Conservation (phyloP, 2,797 vertebrate genomes). For the Ceryle rudis region DNA sequence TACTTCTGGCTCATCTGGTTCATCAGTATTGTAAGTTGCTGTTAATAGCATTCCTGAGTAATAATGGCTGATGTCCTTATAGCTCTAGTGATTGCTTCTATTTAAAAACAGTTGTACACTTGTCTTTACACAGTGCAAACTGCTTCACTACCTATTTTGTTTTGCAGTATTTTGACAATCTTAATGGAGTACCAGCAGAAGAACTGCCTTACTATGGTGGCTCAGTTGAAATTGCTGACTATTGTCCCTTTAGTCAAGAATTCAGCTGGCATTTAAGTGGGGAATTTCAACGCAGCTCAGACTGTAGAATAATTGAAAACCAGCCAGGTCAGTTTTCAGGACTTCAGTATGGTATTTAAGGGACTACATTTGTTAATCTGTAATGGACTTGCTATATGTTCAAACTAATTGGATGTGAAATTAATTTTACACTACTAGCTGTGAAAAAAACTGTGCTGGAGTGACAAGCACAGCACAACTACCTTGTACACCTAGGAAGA, state of each 20-base stretch:
- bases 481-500: not conserved
- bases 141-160: not conserved
- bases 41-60: not conserved
- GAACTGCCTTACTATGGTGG: constrained; percentile 90
- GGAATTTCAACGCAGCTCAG: constrained; percentile 94
- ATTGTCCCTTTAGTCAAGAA: constrained; percentile 96
- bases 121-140: not conserved
- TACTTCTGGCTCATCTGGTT: not conserved
- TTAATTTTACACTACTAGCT: not conserved
- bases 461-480: not conserved
- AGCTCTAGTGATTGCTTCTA: not conserved
- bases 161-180: constrained; percentile 91
- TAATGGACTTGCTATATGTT: not conserved
- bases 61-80: not conserved
- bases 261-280: constrained; percentile 97
- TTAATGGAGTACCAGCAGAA: constrained; percentile 82
- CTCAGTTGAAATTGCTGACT: constrained; percentile 96
- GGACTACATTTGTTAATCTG: not conserved
- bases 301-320: constrained; percentile 91
- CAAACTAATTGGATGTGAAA: not conserved
- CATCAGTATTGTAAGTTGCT: not conserved
- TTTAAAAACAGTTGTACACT: not conserved
- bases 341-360: not conserved
- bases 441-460: not conserved
- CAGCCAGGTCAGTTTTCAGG: constrained; percentile 87